These are phyloP conservation scores for Ctena decussata DNA, from an alignment of 2,888 invertebrate species.

Conservation along the genomic window DNA sequence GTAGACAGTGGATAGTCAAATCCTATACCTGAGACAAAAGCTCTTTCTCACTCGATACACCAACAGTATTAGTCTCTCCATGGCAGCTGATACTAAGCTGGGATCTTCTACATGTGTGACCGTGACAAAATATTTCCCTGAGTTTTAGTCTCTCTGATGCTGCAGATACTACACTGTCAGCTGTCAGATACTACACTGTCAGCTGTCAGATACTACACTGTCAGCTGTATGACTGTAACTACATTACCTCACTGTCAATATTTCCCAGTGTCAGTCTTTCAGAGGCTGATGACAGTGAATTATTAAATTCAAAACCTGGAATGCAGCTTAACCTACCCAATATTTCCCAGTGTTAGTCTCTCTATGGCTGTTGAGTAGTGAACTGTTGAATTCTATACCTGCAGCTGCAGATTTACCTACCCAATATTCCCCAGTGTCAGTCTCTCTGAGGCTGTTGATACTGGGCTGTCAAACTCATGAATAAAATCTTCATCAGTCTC, in stretches of 20 bases:
- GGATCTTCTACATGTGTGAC: too few relatives aligned
- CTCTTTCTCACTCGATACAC: constrained; percentile 92
- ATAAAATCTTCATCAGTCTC: constrained; percentile 93
- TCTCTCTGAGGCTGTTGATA: constrained; percentile 90
- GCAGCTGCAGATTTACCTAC: too few relatives aligned
- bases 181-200: constrained; percentile 93
- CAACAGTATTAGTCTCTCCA: constrained; percentile 90
- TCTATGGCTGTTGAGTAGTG: constrained; percentile 91
- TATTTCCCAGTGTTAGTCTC: constrained; percentile 90
- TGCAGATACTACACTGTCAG: too few relatives aligned
- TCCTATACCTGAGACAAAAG: too few relatives aligned
- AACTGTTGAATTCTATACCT: constrained; percentile 93
- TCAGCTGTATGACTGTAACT: too few relatives aligned
- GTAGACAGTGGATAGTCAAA: too few relatives aligned
- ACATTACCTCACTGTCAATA: constrained; percentile 91
- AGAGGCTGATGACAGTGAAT: too few relatives aligned
- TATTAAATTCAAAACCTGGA: too few relatives aligned
- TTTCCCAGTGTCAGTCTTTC: constrained; percentile 92
- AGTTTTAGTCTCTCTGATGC: too few relatives aligned
- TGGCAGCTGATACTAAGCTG: constrained; percentile 90
- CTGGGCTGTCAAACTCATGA: constrained; percentile 92
- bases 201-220: constrained; percentile 92
- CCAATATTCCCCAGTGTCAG: constrained; percentile 91
- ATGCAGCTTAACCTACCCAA: constrained; percentile 91
- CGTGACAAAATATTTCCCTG: too few relatives aligned